Conservation (phyloP, 2,113 vertebrate species). For the Bos taurus region DNA sequence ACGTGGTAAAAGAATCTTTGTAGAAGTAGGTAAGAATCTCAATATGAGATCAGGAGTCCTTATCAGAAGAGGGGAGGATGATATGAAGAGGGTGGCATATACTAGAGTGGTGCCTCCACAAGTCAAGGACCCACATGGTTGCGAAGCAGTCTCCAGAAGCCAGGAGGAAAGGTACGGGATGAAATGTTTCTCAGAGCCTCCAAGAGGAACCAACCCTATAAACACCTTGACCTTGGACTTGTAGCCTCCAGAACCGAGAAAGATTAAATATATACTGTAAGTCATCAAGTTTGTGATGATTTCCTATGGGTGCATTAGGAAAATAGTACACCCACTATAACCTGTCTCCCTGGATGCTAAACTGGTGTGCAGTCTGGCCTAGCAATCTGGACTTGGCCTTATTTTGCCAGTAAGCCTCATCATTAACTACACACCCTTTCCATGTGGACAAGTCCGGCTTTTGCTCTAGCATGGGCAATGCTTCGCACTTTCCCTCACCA, state of each 20-base stretch:
- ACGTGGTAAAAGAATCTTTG: not conserved
- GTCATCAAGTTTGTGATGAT: not conserved
- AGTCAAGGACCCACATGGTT: not conserved
- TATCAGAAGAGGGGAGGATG: not conserved
- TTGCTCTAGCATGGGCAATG: not conserved
- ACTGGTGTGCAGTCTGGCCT: not conserved
- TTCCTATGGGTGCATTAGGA: not conserved
- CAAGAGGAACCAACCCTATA: not conserved
- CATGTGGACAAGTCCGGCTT: not conserved
- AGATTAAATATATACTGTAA: not conserved
- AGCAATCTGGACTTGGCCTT: not conserved
- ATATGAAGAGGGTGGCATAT: rapidly evolving
- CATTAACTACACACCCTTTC: not conserved
- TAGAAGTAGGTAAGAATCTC: not conserved
- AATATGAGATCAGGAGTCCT: not conserved
- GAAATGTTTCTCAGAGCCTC: not conserved
- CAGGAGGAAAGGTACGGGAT: not conserved
- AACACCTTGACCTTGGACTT: not conserved
- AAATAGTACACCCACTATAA: not conserved
- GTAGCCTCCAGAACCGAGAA: not conserved
- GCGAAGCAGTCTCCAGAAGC: not conserved
- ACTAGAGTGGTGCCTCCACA: not conserved
- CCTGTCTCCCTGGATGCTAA: not conserved
- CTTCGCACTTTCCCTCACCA: not conserved
- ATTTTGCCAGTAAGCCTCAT: not conserved